A percentile compares a stretch with the other conserved stretches of the same genome.
These are phyloP conservation scores for Sturnus vulgaris DNA, from an alignment of 2,113 vertebrate genomes.

Conservation along the genomic window DNA sequence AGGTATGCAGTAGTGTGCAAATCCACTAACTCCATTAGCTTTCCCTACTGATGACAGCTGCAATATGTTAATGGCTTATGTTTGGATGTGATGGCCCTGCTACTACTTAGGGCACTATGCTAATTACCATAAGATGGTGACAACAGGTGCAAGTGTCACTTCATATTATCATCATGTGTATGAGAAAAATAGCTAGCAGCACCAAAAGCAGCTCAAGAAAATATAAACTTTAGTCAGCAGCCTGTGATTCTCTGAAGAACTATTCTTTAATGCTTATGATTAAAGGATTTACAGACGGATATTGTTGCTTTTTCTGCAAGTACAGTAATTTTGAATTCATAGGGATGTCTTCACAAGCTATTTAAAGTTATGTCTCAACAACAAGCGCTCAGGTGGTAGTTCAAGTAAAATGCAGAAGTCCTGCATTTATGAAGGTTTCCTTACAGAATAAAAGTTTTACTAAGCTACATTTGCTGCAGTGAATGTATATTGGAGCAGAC, in stretches of 20 bases:
- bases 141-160: constrained; percentile 85
- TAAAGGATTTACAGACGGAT: constrained; percentile 66
- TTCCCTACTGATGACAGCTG: constrained; percentile 80
- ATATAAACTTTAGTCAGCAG: constrained; percentile 78
- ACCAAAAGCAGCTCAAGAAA: constrained; percentile 73
- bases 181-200: constrained; percentile 73
- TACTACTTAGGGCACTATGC: constrained; percentile 80
- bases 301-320: constrained; percentile 66
- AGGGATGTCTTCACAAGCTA: constrained; percentile 68
- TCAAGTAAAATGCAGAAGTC: constrained; percentile 61
- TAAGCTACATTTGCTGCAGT: constrained; percentile 11
- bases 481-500: constrained; percentile 32
- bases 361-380: constrained; percentile 69
- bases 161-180: constrained; percentile 70
- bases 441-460: constrained; percentile 65
- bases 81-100: constrained; percentile 76
- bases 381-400: constrained; percentile 32
- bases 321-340: constrained; percentile 72
- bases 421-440: constrained; percentile 49
- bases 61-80: constrained; percentile 84
- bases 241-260: constrained; percentile 71
- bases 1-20: constrained; percentile 74
- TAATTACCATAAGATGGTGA: constrained; percentile 83
- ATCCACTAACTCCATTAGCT: constrained; percentile 73
- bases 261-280: constrained; percentile 71